Conservation (phyloP, 30 jellyfish, hydroid and myxozoan genomes). For the Aurelia coerulea region DNA sequence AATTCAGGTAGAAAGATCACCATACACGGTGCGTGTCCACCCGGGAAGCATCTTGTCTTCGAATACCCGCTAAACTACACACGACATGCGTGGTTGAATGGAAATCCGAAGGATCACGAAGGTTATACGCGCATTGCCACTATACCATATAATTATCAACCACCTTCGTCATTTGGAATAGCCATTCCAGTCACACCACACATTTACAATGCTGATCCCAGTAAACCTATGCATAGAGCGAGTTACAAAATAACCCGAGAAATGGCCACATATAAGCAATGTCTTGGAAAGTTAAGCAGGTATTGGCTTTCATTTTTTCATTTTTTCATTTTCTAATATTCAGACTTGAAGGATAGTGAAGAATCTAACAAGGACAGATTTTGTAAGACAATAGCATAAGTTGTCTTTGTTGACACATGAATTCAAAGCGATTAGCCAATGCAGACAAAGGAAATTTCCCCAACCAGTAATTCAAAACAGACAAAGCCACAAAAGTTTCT, state of each 20-base stretch:
- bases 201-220: slow-evolving; percentile 93
- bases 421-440: no score
- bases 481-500: no score
- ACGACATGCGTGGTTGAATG: slow-evolving; percentile 51
- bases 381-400: no score
- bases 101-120: slow-evolving; percentile 60
- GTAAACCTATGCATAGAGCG: slow-evolving; percentile 64
- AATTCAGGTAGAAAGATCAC: slow-evolving; percentile 12
- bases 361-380: no score
- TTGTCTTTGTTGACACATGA: no score
- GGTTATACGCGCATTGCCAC: slow-evolving; percentile 66
- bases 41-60: slow-evolving; percentile 50
- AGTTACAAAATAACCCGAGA: slow-evolving; percentile 64
- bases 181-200: slow-evolving; percentile 84
- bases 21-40: slow-evolving; percentile 78
- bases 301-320: not conserved
- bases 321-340: not conserved
- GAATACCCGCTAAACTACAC: slow-evolving; percentile 51
- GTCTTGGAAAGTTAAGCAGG: slow-evolving; percentile 79
- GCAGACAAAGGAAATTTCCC: no score
- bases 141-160: slow-evolving; percentile 86
- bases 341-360: no score
- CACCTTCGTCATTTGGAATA: slow-evolving; percentile 85
- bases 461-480: no score
- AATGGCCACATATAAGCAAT: slow-evolving; percentile 64